Evolutionary conservation across 1,140 invertebrate genomes (phyloP), one percentile per base, ranked within the genome.

Genomic region (Drosophila truncata): DNA sequence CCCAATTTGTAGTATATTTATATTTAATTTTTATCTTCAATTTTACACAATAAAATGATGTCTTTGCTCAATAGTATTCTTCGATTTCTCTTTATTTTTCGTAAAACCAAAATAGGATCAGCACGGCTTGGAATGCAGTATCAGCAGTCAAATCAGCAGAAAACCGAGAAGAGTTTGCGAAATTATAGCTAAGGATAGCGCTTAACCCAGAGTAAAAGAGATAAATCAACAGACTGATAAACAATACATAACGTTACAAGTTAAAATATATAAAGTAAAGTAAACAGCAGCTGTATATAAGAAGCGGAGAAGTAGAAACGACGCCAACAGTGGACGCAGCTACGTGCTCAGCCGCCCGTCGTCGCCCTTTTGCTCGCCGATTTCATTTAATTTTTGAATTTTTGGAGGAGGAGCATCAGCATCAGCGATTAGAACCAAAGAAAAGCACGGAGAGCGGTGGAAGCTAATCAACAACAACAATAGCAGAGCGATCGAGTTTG

Each of bases 211-310:
- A 76, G 41, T 75, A 80, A 72, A 86, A 90, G 75, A 91, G 84
- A 88, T 88, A 92, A 92, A 83, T 92, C 91, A 92, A 92, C 91
- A 92, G 91, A 92, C 91, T 92, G 91, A 92, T 92, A 88, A 91
- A 87, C 80, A 92, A 84, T 90, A 91, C 77, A 91, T 90, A 90
- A 88, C 71, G 84, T 80, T 80, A 82, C 76, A 81, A 82, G 80
- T 83, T 71, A 80, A 91, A 82, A 67, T 91, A 90, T 55, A 84
- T 84, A 70, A 87, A 87, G 71, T 80, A 72, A 90, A 67, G 78
- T 82, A 91, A 87, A 77, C 54, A 84, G 49, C 81, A 91, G 64
- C 55, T 85, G 91, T 92, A 92, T 58, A 92, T 87, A 92, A 73
- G 37, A 49, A 50, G 49, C 27, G 13, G 27, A 50, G 49, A 13